Evolutionary conservation across 2,888 invertebrate genomes (phyloP).

Genomic region (Salpingus planirostris): DNA sequence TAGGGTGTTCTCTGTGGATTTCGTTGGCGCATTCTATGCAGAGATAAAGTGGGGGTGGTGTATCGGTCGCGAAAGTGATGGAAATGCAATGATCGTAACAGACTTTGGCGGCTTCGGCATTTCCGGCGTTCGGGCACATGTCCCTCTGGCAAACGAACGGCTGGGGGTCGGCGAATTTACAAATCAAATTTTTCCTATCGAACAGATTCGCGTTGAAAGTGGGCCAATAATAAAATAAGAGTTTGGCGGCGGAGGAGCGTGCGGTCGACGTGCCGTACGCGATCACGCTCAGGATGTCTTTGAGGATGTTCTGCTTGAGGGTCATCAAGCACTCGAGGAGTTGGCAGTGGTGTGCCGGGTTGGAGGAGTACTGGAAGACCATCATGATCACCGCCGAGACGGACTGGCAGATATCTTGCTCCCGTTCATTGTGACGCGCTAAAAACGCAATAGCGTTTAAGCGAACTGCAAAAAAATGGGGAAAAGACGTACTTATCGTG

Average conservation of each 20-base stretch:
- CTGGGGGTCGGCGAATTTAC: slow-evolving; percentile 72
- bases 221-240: slow-evolving; percentile 99
- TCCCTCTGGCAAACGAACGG: slow-evolving; percentile 86
- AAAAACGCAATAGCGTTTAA: no score
- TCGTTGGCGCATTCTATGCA: slow-evolving; percentile 95
- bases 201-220: slow-evolving; percentile 90
- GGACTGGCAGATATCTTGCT: slow-evolving; percentile 72
- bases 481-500: slow-evolving; percentile 76
- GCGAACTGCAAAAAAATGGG: slow-evolving; percentile 6
- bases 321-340: slow-evolving; percentile 94
- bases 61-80: slow-evolving; percentile 75
- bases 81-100: slow-evolving; percentile 91
- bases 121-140: slow-evolving; percentile 80
- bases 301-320: slow-evolving; percentile 79
- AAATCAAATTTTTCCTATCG: slow-evolving; percentile 78
- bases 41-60: slow-evolving; percentile 89
- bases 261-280: slow-evolving; percentile 94
- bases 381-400: slow-evolving; percentile 93
- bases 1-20: slow-evolving; percentile 79
- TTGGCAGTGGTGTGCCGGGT: slow-evolving; percentile 94
- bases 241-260: slow-evolving; percentile 89
- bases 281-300: slow-evolving; percentile 89
- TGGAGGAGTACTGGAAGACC: slow-evolving; percentile 92
- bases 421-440: slow-evolving; percentile 59
- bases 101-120: slow-evolving; percentile 83